phyloP scores from a whole-genome alignment of 1,140 invertebrate genomes.

The Panonychus citri region DNA sequence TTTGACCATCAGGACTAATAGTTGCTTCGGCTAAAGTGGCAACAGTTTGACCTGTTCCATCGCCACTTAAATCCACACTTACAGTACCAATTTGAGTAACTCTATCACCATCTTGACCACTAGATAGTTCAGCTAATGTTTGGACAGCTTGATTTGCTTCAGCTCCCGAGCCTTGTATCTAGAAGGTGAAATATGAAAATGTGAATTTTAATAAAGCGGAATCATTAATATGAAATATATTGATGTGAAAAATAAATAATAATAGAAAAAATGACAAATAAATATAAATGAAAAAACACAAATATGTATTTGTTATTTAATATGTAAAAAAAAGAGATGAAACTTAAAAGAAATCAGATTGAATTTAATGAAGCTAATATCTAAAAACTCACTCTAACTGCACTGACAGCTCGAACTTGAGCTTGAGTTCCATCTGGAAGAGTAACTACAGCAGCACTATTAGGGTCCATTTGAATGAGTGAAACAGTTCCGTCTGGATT shows the following conservation, averaged over 20 bases:
- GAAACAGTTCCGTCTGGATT: slow-evolving; percentile 90
- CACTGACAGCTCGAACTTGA: slow-evolving; percentile 67
- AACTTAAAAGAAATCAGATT: slow-evolving; percentile 1
- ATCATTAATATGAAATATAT: too few relatives aligned
- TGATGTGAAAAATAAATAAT: too few relatives aligned
- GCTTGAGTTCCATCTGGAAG: slow-evolving; percentile 84
- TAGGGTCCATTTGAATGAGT: slow-evolving; percentile 84
- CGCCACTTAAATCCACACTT: slow-evolving; percentile 55
- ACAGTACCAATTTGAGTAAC: slow-evolving; percentile 22
- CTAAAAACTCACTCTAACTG: slow-evolving; percentile 31
- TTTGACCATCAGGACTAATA: slow-evolving; percentile 61
- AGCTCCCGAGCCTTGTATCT: slow-evolving; percentile 17
- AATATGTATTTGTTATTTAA: too few relatives aligned
- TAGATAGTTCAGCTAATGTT: slow-evolving; percentile 44
- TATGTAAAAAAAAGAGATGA: too few relatives aligned
- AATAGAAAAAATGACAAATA: too few relatives aligned
- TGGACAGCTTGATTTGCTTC: slow-evolving; percentile 40
- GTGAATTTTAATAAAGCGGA: background rate
- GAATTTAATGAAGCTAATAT: background rate
- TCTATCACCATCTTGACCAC: slow-evolving; percentile 26
- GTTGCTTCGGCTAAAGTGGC: slow-evolving; percentile 15
- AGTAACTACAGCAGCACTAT: slow-evolving; percentile 65
- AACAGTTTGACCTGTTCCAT: slow-evolving; percentile 18
- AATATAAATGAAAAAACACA: too few relatives aligned
- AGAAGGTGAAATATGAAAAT: background rate